A percentile compares a stretch with the other conserved stretches of the same genome.
Conservation (phyloP, 2,888 invertebrate species). For the Apamea epomidion region DNA sequence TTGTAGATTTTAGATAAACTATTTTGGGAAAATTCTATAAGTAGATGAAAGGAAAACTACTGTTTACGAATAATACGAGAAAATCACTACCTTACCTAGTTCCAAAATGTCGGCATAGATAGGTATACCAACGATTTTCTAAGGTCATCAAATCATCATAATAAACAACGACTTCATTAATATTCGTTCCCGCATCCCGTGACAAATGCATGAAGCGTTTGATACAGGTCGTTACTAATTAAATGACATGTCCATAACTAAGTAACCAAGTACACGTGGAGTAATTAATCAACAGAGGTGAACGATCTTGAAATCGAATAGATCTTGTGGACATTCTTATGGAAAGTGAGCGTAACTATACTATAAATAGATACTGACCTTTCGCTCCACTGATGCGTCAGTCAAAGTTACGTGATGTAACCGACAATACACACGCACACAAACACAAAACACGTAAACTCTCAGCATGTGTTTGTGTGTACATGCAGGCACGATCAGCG, state of each 20-base stretch:
- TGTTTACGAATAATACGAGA: background rate
- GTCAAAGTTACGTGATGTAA: slow-evolving; percentile 85
- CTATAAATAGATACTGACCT: slow-evolving; percentile 88
- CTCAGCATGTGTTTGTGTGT: slow-evolving; percentile 69
- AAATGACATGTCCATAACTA: slow-evolving; percentile 46
- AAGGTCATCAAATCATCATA: slow-evolving; percentile 19
- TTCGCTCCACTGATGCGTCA: slow-evolving; percentile 87
- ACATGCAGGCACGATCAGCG: slow-evolving; percentile 73
- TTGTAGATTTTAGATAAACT: background rate
- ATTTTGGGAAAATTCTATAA: background rate
- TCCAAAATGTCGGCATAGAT: background rate
- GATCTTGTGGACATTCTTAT: slow-evolving; percentile 78
- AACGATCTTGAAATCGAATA: slow-evolving; percentile 77
- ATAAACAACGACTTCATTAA: slow-evolving; percentile 42
- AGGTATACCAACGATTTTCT: background rate
- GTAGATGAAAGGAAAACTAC: background rate
- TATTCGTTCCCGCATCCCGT: slow-evolving; percentile 36
- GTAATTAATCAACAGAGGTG: slow-evolving; percentile 70
- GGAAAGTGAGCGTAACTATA: slow-evolving; percentile 82
- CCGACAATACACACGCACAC: slow-evolving; percentile 74
- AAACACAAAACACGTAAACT: slow-evolving; percentile 52
- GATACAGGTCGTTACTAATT: slow-evolving; percentile 55
- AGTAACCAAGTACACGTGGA: slow-evolving; percentile 56
- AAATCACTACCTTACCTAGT: background rate
- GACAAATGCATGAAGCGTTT: slow-evolving; percentile 45